Conservation (phyloP, 2,888 invertebrate species). For the Exocentrus adspersus region DNA sequence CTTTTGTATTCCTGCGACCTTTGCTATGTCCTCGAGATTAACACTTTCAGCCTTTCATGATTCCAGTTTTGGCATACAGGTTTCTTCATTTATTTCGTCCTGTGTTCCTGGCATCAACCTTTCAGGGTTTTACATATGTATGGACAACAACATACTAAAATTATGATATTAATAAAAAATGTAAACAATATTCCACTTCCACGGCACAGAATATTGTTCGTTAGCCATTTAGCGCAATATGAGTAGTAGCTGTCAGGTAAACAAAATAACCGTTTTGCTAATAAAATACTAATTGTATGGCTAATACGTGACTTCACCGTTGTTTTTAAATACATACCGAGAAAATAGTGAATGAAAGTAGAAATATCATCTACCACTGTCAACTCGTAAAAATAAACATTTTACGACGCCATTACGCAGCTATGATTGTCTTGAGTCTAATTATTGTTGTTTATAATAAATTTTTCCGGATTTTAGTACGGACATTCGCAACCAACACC, state of each 20-base stretch:
- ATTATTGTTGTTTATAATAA: slow-evolving; percentile 13
- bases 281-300: slow-evolving; percentile 6
- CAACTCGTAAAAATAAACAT: slow-evolving; percentile 15
- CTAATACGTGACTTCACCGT: slow-evolving; percentile 11
- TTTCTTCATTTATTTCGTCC: too few relatives aligned
- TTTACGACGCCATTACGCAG: slow-evolving; percentile 5
- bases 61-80: too few relatives aligned
- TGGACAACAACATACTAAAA: too few relatives aligned
- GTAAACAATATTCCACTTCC: too few relatives aligned
- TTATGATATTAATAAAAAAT: too few relatives aligned
- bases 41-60: too few relatives aligned
- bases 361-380: slow-evolving; percentile 8
- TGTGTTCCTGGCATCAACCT: too few relatives aligned
- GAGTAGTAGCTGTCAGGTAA: neutral
- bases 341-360: slow-evolving; percentile 18
- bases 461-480: neutral
- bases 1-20: too few relatives aligned
- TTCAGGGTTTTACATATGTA: too few relatives aligned
- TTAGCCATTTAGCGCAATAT: neutral
- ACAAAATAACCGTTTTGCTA: slow-evolving; percentile 10
- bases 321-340: slow-evolving; percentile 10
- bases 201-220: neutral
- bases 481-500: neutral
- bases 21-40: too few relatives aligned
- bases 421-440: slow-evolving; percentile 10